Evolutionary conservation across 2,888 invertebrate genomes (phyloP).

Genomic region (Eurytoma adleriae): DNA sequence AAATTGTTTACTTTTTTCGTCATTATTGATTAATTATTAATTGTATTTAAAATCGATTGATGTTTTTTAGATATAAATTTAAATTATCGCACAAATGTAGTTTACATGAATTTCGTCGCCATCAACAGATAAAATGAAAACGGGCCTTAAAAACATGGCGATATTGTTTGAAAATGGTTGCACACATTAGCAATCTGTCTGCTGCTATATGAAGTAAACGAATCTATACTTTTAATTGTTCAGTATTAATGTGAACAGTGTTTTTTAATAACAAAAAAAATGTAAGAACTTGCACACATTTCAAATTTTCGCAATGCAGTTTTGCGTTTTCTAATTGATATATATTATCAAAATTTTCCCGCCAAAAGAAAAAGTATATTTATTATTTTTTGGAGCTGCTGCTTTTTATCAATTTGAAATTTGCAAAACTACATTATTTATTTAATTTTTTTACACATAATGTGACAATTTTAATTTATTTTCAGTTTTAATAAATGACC

Average conservation of each 20-base stretch:
- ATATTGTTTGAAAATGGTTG: not conserved
- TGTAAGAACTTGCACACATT: too few species aligned
- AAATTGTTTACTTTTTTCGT: not conserved
- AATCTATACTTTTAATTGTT: not conserved
- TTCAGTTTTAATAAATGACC: not conserved
- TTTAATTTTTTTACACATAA: constrained; percentile 6
- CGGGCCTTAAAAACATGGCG: not conserved
- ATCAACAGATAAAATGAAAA: too few species aligned
- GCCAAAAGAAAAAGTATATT: not conserved
- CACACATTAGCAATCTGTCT: not conserved
- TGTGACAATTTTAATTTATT: not conserved
- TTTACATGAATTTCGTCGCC: too few species aligned
- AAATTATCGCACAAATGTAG: too few species aligned
- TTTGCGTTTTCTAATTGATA: not conserved
- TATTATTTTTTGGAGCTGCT: not conserved
- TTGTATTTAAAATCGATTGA: too few species aligned
- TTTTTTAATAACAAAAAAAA: too few species aligned
- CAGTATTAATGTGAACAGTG: too few species aligned
- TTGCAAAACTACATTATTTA: not conserved
- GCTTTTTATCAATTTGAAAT: not conserved
- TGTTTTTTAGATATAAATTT: too few species aligned
- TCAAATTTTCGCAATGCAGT: too few species aligned
- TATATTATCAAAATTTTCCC: not conserved
- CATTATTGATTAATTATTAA: too few species aligned
- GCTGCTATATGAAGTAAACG: not conserved